phyloP scores from a whole-genome alignment of 2,113 vertebrate genomes.

The Psettodes erumei region DNA sequence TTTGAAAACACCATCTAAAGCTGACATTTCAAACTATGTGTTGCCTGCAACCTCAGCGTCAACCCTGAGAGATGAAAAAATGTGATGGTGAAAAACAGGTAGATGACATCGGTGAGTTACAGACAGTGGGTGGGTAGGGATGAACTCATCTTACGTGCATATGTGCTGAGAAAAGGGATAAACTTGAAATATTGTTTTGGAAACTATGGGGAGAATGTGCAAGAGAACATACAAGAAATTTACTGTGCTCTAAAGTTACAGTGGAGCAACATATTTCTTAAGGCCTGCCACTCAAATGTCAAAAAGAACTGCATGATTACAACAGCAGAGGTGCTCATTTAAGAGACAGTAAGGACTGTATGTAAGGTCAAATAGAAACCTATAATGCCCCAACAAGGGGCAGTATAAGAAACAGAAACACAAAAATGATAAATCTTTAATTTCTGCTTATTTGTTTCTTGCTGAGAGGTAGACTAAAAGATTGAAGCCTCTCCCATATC shows the following conservation, averaged over 20 bases:
- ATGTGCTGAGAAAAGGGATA: constrained; percentile 7
- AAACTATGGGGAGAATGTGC: constrained; percentile 6
- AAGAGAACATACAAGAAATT: background rate
- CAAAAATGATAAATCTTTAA: background rate
- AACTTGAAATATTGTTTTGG: constrained; percentile 11
- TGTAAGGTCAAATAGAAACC: background rate
- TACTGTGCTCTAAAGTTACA: background rate
- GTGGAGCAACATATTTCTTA: background rate
- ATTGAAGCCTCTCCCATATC: background rate
- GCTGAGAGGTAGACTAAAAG: background rate
- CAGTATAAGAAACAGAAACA: too few relatives aligned
- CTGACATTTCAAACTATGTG: background rate
- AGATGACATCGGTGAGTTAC: background rate
- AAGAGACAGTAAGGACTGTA: too few relatives aligned
- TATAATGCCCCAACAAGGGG: too few relatives aligned
- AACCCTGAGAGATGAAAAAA: constrained; percentile 20
- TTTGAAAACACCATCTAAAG: background rate
- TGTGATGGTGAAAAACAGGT: too few relatives aligned
- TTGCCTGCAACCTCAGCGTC: background rate
- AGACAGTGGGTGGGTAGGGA: background rate
- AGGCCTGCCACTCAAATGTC: background rate
- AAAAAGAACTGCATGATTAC: background rate
- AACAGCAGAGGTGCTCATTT: background rate
- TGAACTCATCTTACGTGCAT: background rate
- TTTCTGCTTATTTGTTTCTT: too few relatives aligned